Conservation (phyloP, 2,888 invertebrate genomes). For the Phalera bucephala region DNA sequence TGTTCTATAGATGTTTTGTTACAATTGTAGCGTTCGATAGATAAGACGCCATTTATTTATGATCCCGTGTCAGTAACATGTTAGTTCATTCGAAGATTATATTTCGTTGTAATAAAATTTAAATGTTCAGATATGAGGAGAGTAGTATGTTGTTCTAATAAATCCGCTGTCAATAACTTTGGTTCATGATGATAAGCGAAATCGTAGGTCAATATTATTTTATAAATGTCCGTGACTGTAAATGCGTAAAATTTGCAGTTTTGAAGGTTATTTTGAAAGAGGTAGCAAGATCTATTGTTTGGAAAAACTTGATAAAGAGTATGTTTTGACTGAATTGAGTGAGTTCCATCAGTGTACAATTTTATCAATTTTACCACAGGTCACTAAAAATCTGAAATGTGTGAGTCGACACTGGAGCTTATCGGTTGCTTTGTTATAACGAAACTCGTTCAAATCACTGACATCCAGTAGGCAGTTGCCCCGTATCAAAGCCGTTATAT, state of each 20-base stretch:
- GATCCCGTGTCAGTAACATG: constrained; percentile 31
- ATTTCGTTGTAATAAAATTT: constrained; percentile 31
- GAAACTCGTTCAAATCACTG: constrained; percentile 31
- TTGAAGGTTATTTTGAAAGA: too few species aligned
- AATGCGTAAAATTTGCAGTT: too few species aligned
- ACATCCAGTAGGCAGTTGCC: constrained; percentile 20
- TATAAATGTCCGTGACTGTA: too few species aligned
- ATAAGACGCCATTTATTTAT: constrained; percentile 31
- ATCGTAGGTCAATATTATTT: too few species aligned
- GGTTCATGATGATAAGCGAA: background rate
- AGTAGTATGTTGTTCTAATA: background rate
- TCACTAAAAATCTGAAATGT: background rate
- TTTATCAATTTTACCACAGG: background rate
- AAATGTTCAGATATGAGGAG: constrained; percentile 16
- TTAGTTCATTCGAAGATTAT: constrained; percentile 27
- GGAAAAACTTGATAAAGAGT: too few species aligned
- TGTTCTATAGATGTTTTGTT: constrained; percentile 31
- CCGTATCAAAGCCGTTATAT: constrained; percentile 63
- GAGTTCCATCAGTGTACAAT: too few species aligned
- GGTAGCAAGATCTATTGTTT: too few species aligned
- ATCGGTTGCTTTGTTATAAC: constrained; percentile 25
- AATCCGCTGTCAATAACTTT: background rate
- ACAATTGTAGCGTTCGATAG: constrained; percentile 28
- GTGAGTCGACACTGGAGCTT: constrained; percentile 27
- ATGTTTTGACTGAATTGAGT: too few species aligned